Evolutionary conservation across 2,113 vertebrate genomes (phyloP).

Genomic region (Hippocampus guttulatus): DNA sequence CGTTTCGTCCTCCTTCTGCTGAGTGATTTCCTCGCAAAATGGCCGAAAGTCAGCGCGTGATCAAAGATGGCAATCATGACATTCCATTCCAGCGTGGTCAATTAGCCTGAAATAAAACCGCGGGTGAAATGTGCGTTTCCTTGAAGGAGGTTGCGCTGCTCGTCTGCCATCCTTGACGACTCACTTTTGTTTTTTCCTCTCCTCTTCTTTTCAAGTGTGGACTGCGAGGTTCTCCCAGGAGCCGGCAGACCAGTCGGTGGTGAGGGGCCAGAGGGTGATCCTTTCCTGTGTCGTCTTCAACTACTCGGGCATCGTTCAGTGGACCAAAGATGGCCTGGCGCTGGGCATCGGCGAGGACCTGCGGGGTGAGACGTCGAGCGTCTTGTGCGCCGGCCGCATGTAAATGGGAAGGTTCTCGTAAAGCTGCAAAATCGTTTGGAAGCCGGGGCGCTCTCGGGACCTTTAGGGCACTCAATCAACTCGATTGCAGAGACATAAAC

Average conservation of each 20-base stretch:
- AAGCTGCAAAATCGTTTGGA: slow-evolving; percentile 9
- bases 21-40: slow-evolving; percentile 29
- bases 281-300: slow-evolving; percentile 91
- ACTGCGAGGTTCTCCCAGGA: slow-evolving; percentile 89
- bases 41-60: slow-evolving; percentile 30
- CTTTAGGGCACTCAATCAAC: slow-evolving; percentile 4
- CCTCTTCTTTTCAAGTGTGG: slow-evolving; percentile 52
- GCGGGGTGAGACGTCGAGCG: slow-evolving; percentile 75
- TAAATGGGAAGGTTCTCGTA: slow-evolving; percentile 27
- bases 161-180: slow-evolving; percentile 1
- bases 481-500: slow-evolving; percentile 2
- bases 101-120: background rate
- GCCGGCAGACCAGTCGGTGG: slow-evolving; percentile 90
- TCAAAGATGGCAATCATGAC: slow-evolving; percentile 39
- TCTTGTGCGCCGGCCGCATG: slow-evolving; percentile 23
- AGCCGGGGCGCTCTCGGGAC: background rate
- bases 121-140: background rate
- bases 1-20: slow-evolving; percentile 14
- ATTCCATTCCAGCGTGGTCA: slow-evolving; percentile 13
- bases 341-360: slow-evolving; percentile 90
- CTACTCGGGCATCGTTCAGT: slow-evolving; percentile 93
- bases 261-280: slow-evolving; percentile 84
- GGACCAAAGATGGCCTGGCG: slow-evolving; percentile 95
- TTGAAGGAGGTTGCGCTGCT: background rate
- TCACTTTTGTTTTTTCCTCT: background rate